phyloP scores from a whole-genome alignment of 1,140 invertebrate genomes.

The Drosophila takahashii region DNA sequence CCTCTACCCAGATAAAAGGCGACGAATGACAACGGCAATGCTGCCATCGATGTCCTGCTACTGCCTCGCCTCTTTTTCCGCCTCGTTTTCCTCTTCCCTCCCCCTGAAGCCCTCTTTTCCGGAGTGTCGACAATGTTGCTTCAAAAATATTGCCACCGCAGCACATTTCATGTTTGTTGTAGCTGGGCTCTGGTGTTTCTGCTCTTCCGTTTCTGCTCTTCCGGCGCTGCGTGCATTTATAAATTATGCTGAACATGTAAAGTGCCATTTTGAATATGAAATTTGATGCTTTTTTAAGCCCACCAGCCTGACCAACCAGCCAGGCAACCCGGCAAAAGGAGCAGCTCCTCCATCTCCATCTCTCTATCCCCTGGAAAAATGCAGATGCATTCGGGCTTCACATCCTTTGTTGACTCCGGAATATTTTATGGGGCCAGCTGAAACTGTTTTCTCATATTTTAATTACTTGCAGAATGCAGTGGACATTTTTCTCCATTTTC shows the following conservation, averaged over 20 bases:
- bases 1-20: neutral
- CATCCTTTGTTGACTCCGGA: slow-evolving; percentile 59
- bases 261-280: slow-evolving; percentile 85
- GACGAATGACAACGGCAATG: slow-evolving; percentile 20
- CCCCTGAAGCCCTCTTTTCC: neutral
- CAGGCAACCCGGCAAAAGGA: neutral
- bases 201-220: slow-evolving; percentile 9
- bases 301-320: slow-evolving; percentile 39
- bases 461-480: slow-evolving; percentile 78
- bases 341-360: slow-evolving; percentile 3
- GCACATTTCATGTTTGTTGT: slow-evolving; percentile 74
- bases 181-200: slow-evolving; percentile 26
- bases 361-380: neutral
- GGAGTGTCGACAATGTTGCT: slow-evolving; percentile 77
- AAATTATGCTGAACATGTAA: slow-evolving; percentile 84
- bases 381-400: neutral
- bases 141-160: slow-evolving; percentile 80
- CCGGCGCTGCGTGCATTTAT: slow-evolving; percentile 74
- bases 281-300: slow-evolving; percentile 85
- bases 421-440: slow-evolving; percentile 55
- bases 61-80: neutral
- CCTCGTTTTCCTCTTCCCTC: neutral
- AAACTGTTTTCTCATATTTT: slow-evolving; percentile 66
- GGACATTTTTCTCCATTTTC: slow-evolving; percentile 62
- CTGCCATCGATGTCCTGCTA: slow-evolving; percentile 59